A percentile compares a stretch with the other conserved stretches of the same genome.
Conservation (phyloP, 1,140 invertebrate species). For the Meloidogyne exigua region DNA sequence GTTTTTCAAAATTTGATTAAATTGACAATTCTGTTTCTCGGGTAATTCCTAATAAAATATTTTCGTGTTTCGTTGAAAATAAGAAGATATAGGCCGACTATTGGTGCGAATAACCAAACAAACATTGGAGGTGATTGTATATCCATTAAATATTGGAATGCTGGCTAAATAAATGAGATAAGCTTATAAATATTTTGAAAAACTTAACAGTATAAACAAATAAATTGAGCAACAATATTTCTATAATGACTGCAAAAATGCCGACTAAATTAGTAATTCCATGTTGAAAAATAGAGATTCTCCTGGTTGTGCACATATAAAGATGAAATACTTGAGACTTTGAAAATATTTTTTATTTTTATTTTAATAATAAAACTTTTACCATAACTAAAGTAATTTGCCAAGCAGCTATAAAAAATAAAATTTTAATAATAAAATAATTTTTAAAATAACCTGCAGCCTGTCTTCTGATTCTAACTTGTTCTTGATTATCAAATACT, state of each 20-base stretch:
- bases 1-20: constrained; percentile 47
- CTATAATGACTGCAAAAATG: constrained; percentile 61
- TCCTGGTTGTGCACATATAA: constrained; percentile 61
- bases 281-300: constrained; percentile 60
- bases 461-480: constrained; percentile 55
- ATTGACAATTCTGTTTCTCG: constrained; percentile 51
- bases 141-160: constrained; percentile 63
- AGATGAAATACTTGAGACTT: constrained; percentile 58
- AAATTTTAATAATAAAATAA: background rate
- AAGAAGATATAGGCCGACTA: constrained; percentile 52
- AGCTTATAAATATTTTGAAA: background rate
- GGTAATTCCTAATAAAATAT: constrained; percentile 52
- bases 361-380: constrained; percentile 19
- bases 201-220: constrained; percentile 54
- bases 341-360: background rate
- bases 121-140: constrained; percentile 50
- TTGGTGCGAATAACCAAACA: constrained; percentile 52
- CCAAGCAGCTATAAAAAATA: constrained; percentile 49
- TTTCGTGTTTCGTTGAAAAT: constrained; percentile 50
- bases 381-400: constrained; percentile 60
- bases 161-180: constrained; percentile 30
- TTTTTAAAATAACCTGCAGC: constrained; percentile 32
- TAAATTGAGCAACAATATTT: constrained; percentile 58
- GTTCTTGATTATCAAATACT: constrained; percentile 30
- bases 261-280: constrained; percentile 59